Conservation (phyloP, 2,888 invertebrate species). For the Blera fallax region DNA sequence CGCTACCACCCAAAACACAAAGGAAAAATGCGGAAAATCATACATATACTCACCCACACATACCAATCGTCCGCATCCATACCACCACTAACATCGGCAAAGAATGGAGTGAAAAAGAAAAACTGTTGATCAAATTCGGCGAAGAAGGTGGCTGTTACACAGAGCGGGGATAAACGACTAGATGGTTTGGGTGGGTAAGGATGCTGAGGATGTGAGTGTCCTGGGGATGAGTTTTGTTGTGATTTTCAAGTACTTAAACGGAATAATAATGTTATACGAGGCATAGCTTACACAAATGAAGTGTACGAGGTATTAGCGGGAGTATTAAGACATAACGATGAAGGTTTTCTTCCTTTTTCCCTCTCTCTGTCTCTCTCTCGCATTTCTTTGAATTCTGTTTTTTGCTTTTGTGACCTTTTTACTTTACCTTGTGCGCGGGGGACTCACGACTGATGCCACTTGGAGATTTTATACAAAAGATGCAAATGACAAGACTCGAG, state of each 20-base stretch:
- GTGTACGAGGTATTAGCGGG: slow-evolving; percentile 68
- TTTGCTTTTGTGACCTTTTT: slow-evolving; percentile 26
- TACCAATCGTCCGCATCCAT: not conserved
- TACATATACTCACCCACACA: not conserved
- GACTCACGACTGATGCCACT: slow-evolving; percentile 19
- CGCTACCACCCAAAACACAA: slow-evolving; percentile 38
- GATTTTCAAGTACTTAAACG: slow-evolving; percentile 73
- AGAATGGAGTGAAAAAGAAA: slow-evolving; percentile 9
- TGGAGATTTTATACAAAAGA: slow-evolving; percentile 52
- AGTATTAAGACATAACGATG: slow-evolving; percentile 62
- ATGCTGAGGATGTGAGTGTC: slow-evolving; percentile 14
- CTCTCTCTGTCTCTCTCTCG: not conserved
- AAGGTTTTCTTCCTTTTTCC: slow-evolving; percentile 15
- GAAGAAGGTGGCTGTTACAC: not conserved
- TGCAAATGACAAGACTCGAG: slow-evolving; percentile 52
- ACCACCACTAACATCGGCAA: not conserved
- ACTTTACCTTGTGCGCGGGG: not conserved
- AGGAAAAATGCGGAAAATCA: slow-evolving; percentile 12
- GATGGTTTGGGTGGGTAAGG: slow-evolving; percentile 11
- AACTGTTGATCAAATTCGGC: slow-evolving; percentile 65
- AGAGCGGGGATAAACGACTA: not conserved
- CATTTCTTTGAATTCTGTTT: too few relatives aligned
- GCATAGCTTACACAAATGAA: slow-evolving; percentile 68
- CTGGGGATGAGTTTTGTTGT: slow-evolving; percentile 67
- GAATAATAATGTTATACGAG: slow-evolving; percentile 72